Conservation (phyloP, 2,113 vertebrate genomes). For the Arothron firmamentum region DNA sequence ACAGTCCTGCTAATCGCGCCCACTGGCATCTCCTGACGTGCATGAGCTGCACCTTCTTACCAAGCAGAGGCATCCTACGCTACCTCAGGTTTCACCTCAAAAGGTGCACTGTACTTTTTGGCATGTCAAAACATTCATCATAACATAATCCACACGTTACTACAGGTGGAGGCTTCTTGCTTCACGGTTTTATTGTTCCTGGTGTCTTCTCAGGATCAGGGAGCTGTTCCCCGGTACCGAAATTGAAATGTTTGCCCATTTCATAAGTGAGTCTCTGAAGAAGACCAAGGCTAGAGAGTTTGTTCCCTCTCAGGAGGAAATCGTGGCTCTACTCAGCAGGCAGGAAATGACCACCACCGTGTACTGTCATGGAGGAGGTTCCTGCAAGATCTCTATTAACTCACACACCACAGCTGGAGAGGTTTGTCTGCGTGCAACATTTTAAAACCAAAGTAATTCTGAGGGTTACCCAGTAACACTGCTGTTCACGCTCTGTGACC, state of each 20-base stretch:
- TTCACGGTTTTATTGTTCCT: neutral
- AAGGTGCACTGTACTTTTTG: slow-evolving; percentile 65
- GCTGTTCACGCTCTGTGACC: slow-evolving; percentile 4
- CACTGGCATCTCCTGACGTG: slow-evolving; percentile 89
- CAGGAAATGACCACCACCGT: slow-evolving; percentile 80
- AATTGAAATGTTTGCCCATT: slow-evolving; percentile 85
- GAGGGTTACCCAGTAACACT: too few species aligned
- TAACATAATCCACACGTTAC: neutral
- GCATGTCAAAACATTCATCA: neutral
- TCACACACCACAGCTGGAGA: slow-evolving; percentile 82
- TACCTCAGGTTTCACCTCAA: slow-evolving; percentile 91
- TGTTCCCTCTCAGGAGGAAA: slow-evolving; percentile 91
- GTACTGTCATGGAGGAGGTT: slow-evolving; percentile 90
- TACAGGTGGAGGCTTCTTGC: neutral
- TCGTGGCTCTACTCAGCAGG: slow-evolving; percentile 83
- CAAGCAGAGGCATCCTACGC: slow-evolving; percentile 84
- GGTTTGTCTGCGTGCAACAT: slow-evolving; percentile 22
- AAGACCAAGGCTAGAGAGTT: slow-evolving; percentile 88
- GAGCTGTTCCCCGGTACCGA: slow-evolving; percentile 83
- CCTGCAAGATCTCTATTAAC: slow-evolving; percentile 93
- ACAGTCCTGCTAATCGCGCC: slow-evolving; percentile 75
- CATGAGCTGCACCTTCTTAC: slow-evolving; percentile 89
- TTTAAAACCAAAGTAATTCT: too few species aligned
- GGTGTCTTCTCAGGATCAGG: slow-evolving; percentile 73
- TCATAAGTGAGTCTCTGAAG: slow-evolving; percentile 84